These are phyloP conservation scores for Xylocopa sonorina DNA, from an alignment of 1,140 invertebrate species.

Conservation along the genomic window DNA sequence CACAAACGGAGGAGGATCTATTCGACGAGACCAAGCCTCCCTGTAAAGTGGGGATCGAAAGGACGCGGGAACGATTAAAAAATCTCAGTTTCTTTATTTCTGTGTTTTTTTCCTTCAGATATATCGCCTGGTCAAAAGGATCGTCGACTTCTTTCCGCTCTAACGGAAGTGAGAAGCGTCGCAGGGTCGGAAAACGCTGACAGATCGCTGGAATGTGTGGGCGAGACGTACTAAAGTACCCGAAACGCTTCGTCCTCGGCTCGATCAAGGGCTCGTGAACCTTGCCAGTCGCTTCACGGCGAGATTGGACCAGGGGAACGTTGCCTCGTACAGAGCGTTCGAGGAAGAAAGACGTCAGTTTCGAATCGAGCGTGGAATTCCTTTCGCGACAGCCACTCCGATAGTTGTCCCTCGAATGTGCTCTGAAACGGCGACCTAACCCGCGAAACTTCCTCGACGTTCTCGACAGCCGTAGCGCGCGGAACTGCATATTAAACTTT, in stretches of 20 bases:
- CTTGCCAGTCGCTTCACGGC: too few species aligned
- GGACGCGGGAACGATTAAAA: slow-evolving; percentile 44
- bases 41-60: not conserved
- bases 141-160: slow-evolving; percentile 48
- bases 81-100: slow-evolving; percentile 63
- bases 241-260: not conserved
- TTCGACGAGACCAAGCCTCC: too few species aligned
- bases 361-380: not conserved
- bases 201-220: slow-evolving; percentile 63
- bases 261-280: slow-evolving; percentile 2
- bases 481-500: not conserved
- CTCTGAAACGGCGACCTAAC: not conserved
- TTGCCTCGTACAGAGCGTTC: not conserved
- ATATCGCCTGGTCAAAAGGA: slow-evolving; percentile 39
- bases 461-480: too few species aligned
- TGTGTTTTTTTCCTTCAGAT: slow-evolving; percentile 59
- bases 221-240: slow-evolving; percentile 23
- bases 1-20: not conserved
- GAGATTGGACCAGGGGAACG: not conserved
- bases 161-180: slow-evolving; percentile 38
- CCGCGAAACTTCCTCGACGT: not conserved
- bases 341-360: not conserved
- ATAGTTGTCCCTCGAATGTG: not conserved
- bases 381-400: not conserved
- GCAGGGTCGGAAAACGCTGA: slow-evolving; percentile 41